Conservation (phyloP, 1,140 invertebrate genomes). For the Meloidogyne hapla region DNA sequence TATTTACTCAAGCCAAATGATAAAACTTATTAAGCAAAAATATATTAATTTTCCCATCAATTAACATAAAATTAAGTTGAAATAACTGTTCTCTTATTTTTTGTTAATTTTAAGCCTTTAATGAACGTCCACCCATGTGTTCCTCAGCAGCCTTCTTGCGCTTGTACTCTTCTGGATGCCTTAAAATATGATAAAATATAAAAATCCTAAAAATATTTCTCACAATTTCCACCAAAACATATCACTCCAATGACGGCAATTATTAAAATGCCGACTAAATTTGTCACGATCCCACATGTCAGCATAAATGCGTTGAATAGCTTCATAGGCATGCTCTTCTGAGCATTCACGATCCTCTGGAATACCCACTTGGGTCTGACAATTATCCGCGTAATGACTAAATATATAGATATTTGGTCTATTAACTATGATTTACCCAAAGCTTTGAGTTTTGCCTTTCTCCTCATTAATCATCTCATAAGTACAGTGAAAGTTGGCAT, state of each 20-base stretch:
- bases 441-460: conserved; percentile 22
- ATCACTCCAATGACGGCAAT: conserved; percentile 22
- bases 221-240: conserved; percentile 26
- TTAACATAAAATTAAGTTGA: too few relatives aligned
- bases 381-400: conserved; percentile 7
- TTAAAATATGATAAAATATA: neutral
- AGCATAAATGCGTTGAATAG: conserved; percentile 26
- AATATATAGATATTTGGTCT: neutral
- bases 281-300: conserved; percentile 22
- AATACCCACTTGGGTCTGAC: neutral
- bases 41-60: too few relatives aligned
- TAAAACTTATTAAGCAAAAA: neutral
- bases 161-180: conserved; percentile 22
- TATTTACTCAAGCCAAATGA: too few relatives aligned
- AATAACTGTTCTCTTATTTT: too few relatives aligned
- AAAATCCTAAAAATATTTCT: neutral
- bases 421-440: conserved; percentile 2
- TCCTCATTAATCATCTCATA: conserved; percentile 23
- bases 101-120: neutral
- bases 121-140: neutral
- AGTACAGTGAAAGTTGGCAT: conserved; percentile 16
- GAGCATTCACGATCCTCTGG: neutral
- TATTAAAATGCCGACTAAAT: conserved; percentile 14
- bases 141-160: conserved; percentile 22
- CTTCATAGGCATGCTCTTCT: conserved; percentile 8